A percentile compares a stretch with the other conserved stretches of the same genome.
Evolutionary conservation across 2,888 invertebrate genomes (phyloP).

Genomic region (Syritta pipiens): DNA sequence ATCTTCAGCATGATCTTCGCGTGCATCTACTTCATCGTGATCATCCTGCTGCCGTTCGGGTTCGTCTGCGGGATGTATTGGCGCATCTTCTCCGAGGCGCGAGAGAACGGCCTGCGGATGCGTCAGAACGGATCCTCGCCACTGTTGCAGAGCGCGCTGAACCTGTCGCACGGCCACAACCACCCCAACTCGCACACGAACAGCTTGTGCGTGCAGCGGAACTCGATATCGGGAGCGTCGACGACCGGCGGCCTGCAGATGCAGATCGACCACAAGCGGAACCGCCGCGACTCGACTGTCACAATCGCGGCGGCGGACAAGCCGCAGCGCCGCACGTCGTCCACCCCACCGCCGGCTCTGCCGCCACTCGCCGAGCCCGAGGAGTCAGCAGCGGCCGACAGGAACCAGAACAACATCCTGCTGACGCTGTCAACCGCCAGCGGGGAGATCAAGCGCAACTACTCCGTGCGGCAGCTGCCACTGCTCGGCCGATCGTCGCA

Average conservation of each 20-base stretch:
- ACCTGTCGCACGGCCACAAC: slow-evolving; percentile 74
- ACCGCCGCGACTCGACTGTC: slow-evolving; percentile 76
- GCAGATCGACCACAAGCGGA: slow-evolving; percentile 76
- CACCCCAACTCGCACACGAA: slow-evolving; percentile 70
- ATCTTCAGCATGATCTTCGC: slow-evolving; percentile 77
- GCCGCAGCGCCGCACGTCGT: slow-evolving; percentile 44
- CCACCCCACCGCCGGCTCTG: slow-evolving; percentile 41
- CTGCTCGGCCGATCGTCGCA: slow-evolving; percentile 77
- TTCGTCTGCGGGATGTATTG: slow-evolving; percentile 80
- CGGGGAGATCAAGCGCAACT: slow-evolving; percentile 78
- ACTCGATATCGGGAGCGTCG: slow-evolving; percentile 76
- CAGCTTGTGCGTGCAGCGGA: slow-evolving; percentile 75
- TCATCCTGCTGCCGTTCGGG: slow-evolving; percentile 78
- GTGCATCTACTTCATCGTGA: slow-evolving; percentile 77
- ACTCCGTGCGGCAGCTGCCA: slow-evolving; percentile 77
- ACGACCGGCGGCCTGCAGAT: slow-evolving; percentile 77
- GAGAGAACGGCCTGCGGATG: slow-evolving; percentile 79
- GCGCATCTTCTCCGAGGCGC: slow-evolving; percentile 79
- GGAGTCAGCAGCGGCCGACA: slow-evolving; percentile 70
- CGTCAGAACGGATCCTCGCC: slow-evolving; percentile 79
- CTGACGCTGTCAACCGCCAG: slow-evolving; percentile 78
- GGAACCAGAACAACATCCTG: slow-evolving; percentile 76
- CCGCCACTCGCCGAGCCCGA: slow-evolving; percentile 44
- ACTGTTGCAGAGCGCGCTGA: slow-evolving; percentile 78
- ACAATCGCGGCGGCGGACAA: slow-evolving; percentile 65